These are phyloP conservation scores for Thunnus maccoyii DNA, from an alignment of 2,113 vertebrate genomes.

Conservation along the genomic window DNA sequence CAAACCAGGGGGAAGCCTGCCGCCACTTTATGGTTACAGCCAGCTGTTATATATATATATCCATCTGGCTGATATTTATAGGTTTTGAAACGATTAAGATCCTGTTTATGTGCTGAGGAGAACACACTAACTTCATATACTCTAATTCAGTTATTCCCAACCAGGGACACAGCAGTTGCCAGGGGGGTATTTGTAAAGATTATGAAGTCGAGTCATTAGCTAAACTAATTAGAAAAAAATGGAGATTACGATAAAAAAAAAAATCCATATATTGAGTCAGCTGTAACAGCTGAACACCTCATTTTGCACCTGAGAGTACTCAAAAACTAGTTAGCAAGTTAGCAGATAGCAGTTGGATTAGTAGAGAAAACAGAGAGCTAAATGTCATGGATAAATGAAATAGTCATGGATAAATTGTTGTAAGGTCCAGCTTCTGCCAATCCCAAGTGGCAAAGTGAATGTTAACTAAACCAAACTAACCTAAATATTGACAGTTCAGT, in stretches of 20 bases:
- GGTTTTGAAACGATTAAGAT: slow-evolving; percentile 32
- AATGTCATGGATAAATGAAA: not conserved
- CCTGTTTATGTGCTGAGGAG: slow-evolving; percentile 40
- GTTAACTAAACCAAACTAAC: not conserved
- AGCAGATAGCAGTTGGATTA: too few species aligned
- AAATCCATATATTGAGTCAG: not conserved
- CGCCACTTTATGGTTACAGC: slow-evolving; percentile 5
- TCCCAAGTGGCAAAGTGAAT: too few species aligned
- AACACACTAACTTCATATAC: not conserved
- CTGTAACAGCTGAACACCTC: not conserved
- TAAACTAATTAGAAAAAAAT: too few species aligned
- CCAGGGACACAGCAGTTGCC: too few species aligned
- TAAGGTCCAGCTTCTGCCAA: too few species aligned
- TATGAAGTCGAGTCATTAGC: too few species aligned
- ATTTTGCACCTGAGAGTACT: too few species aligned
- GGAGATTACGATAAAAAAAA: too few species aligned
- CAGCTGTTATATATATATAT: slow-evolving; percentile 36
- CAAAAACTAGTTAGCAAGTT: too few species aligned
- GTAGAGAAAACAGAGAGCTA: too few species aligned
- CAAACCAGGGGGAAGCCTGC: slow-evolving; percentile 65
- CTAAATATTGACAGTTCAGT: not conserved
- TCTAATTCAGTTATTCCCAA: not conserved
- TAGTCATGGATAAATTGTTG: too few species aligned
- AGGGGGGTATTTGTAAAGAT: too few species aligned
- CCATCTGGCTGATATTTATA: slow-evolving; percentile 63